These are phyloP conservation scores for Serinus canaria DNA, from an alignment of 2,113 vertebrate genomes.

Conservation along the genomic window DNA sequence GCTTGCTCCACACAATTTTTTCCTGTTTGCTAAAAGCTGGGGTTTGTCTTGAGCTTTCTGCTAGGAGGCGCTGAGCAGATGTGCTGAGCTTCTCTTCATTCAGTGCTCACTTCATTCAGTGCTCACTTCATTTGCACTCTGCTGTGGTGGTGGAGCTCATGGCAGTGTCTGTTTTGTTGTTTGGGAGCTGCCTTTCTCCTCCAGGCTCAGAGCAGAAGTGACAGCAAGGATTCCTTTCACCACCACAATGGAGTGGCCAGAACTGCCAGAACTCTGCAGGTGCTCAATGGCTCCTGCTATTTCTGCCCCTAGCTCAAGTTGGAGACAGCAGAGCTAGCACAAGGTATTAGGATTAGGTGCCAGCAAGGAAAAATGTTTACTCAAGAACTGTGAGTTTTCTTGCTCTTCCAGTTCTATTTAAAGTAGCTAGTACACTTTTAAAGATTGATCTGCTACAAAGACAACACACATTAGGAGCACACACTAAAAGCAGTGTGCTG, in stretches of 20 bases:
- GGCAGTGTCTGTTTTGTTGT: background rate
- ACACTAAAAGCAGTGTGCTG: background rate
- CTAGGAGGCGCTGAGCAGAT: background rate
- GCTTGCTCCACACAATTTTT: background rate
- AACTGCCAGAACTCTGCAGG: background rate
- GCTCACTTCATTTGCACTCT: background rate
- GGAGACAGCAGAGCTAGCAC: background rate
- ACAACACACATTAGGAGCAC: background rate
- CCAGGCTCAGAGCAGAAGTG: background rate
- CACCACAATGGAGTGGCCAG: background rate
- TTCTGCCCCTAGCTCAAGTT: background rate
- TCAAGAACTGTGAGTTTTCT: background rate
- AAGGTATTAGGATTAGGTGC: background rate
- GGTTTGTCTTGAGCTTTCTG: background rate
- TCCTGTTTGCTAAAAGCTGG: background rate
- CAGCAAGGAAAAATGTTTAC: background rate
- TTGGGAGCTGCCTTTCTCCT: background rate
- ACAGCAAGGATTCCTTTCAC: background rate
- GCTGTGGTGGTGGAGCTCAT: background rate
- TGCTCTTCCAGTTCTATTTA: background rate
- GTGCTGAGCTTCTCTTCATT: background rate
- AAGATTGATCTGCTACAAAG: background rate
- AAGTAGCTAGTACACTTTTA: background rate
- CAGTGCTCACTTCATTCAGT: background rate
- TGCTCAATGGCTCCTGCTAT: background rate